Evolutionary conservation across 1,140 invertebrate species (phyloP), one percentile per base, ranked within the genome.

Genomic region (Temnothorax longispinosus): DNA sequence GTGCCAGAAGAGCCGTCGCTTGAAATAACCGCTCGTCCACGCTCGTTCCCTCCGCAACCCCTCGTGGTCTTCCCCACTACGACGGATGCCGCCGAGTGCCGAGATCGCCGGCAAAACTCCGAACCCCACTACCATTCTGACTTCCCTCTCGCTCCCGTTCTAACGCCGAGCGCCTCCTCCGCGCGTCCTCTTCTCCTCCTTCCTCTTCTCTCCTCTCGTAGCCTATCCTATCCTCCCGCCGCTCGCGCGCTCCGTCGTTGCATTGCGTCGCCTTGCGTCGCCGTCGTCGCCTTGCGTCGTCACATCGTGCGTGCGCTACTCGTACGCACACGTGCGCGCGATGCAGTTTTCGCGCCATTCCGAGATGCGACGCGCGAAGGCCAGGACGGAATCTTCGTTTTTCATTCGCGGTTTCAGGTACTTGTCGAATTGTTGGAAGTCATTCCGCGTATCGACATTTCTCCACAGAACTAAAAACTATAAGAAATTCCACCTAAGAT

Each of bases 1-100:
- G 94, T 94, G 94, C 93, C 94, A 93, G 93, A 93, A 85, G 88
- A 87, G 90, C 91, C 94, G 92, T 93, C 89, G 94, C 95, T 95
- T 94, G 94, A 95, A 95, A 95, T 95, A 95, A 95, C 94, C 94
- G 94, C 95, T 95, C 94, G 94, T 92, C 92, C 93, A 91, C 94
- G 85, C 47, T 78, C 60, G 58, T 87, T 90, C 88, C 80, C 89
- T 87, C 72, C 87, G 88, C 86, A 91, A 91, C 92, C 90, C 91
- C 88, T 88, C 80, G 86, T 64, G 35, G 76, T 69, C 87, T 44
- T 56, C 84, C 82, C 86, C 86, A 82, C 90, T 78, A 88, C 85
- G 75, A 69, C 85, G 76, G 27, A 50, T 67, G 60, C 77, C 62
- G 62, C 74, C 56, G 72, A 75, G 80, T 47, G 47, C 74, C 56